Evolutionary conservation across 2,888 invertebrate species (phyloP).

Genomic region (Oscheius sp.): DNA sequence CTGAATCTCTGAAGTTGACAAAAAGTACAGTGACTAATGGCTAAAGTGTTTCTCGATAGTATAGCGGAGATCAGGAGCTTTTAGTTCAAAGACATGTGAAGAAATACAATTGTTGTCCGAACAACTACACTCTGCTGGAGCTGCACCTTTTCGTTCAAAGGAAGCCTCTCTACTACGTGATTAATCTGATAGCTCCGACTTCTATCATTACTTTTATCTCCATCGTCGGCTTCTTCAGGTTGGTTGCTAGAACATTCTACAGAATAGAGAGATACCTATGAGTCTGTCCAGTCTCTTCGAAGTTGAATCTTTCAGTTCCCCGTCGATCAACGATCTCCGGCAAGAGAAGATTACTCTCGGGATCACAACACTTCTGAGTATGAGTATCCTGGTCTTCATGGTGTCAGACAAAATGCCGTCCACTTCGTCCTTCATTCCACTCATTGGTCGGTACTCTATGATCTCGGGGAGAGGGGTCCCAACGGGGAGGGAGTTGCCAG

Average conservation of each 20-base stretch:
- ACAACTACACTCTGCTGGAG: conserved; percentile 51
- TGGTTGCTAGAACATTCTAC: neutral
- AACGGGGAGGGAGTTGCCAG: neutral
- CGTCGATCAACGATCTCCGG: conserved; percentile 64
- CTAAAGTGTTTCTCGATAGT: neutral
- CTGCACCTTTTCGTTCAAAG: conserved; percentile 50
- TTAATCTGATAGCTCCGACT: conserved; percentile 74
- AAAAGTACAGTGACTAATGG: neutral
- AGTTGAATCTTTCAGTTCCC: conserved; percentile 48
- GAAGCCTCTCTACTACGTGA: conserved; percentile 58
- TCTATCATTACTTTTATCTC: conserved; percentile 74
- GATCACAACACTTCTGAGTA: conserved; percentile 71
- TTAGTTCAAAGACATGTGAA: conserved; percentile 48
- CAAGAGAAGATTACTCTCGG: conserved; percentile 70
- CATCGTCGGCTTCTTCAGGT: conserved; percentile 74
- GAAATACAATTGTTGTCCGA: conserved; percentile 50
- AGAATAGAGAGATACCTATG: too few species aligned
- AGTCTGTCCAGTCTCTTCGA: too few species aligned
- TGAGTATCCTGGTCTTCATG: conserved; percentile 76
- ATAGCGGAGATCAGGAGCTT: conserved; percentile 12
- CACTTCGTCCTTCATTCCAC: conserved; percentile 75
- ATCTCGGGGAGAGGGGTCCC: neutral
- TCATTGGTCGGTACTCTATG: conserved; percentile 73
- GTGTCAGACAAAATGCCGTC: conserved; percentile 74
- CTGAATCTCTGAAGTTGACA: neutral